Conservation (phyloP, 2,113 vertebrate genomes). For the Hoplias malabaricus region DNA sequence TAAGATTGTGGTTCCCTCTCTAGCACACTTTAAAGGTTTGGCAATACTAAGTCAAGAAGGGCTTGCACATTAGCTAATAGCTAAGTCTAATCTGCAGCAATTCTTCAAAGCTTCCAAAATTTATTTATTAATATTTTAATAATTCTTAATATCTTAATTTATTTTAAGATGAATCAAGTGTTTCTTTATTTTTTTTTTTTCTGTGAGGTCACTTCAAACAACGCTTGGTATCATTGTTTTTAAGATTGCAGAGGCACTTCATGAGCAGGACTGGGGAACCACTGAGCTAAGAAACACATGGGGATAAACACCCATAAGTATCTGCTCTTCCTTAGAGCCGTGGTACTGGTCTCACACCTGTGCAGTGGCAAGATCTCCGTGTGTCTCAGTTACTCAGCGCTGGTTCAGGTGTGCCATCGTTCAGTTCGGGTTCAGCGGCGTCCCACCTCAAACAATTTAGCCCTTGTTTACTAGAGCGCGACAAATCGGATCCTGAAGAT, state of each 20-base stretch:
- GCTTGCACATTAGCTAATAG: no score
- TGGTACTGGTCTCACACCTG: conserved; percentile 6
- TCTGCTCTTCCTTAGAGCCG: conserved; percentile 16
- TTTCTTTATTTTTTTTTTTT: no score
- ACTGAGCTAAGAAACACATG: not conserved
- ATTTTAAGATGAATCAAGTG: no score
- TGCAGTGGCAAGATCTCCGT: conserved; percentile 1
- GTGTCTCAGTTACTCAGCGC: conserved; percentile 34
- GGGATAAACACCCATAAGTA: not conserved
- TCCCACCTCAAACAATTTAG: conserved; percentile 54
- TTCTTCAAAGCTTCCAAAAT: no score
- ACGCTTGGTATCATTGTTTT: not conserved
- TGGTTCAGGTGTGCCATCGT: conserved; percentile 37
- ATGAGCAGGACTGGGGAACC: not conserved
- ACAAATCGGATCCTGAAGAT: conserved; percentile 61
- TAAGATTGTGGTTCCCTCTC: no score
- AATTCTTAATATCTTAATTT: no score
- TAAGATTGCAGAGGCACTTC: not conserved
- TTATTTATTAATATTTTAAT: no score
- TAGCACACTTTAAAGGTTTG: no score
- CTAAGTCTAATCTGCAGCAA: no score
- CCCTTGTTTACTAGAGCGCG: conserved; percentile 56
- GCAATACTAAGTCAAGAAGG: no score
- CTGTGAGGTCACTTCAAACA: no score
- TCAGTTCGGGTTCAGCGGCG: conserved; percentile 47